Conservation (phyloP, 2,797 vertebrate genomes). For the Dryobates pubescens region DNA sequence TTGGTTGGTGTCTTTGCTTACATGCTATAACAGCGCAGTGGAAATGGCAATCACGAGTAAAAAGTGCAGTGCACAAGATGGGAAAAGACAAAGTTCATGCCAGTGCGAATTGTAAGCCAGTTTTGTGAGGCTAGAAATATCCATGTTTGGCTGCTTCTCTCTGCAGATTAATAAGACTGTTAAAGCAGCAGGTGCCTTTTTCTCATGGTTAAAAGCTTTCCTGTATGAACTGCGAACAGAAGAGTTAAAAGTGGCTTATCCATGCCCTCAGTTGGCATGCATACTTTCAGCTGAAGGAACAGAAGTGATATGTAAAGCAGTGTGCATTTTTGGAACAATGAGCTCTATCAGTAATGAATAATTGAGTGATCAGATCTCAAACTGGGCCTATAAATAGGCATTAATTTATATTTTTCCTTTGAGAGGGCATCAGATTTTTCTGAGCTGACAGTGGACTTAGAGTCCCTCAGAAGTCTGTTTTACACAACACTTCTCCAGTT, state of each 20-base stretch:
- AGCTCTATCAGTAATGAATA: not conserved
- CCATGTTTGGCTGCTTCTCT: not conserved
- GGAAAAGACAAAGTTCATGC: not conserved
- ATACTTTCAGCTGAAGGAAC: not conserved
- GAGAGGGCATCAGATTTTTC: not conserved
- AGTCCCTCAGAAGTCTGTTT: not conserved
- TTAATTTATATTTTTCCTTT: not conserved
- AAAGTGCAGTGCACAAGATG: not conserved
- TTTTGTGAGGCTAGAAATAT: not conserved
- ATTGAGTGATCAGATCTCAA: not conserved
- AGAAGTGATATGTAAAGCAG: not conserved
- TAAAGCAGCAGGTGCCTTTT: not conserved
- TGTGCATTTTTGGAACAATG: fast-evolving
- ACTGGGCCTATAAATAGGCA: not conserved
- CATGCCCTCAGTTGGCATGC: not conserved
- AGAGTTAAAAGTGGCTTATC: not conserved
- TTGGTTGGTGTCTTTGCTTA: not conserved
- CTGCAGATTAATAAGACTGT: not conserved
- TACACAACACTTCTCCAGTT: not conserved
- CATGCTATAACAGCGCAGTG: not conserved
- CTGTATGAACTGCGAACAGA: not conserved
- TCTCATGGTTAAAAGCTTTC: not conserved
- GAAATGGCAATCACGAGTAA: not conserved
- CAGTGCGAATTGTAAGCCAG: not conserved
- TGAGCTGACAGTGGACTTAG: not conserved